phyloP scores from a whole-genome alignment of 2,888 invertebrate genomes.

The Lathronympha strigana region DNA sequence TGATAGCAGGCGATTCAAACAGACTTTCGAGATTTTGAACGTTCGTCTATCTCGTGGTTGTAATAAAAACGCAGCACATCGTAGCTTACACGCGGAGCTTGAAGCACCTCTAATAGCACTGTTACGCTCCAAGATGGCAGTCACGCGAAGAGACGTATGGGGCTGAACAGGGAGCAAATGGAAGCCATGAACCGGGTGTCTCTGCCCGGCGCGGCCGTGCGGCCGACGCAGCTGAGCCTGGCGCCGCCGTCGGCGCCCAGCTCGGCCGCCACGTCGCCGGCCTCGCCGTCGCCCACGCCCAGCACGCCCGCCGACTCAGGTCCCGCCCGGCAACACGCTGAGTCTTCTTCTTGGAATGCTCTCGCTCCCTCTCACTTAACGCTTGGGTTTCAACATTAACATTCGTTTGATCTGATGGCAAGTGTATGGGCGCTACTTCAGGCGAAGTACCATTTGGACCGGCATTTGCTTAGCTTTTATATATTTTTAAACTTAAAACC shows the following conservation, averaged over 20 bases:
- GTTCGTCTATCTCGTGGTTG: neutral
- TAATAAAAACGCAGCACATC: slow-evolving; percentile 43
- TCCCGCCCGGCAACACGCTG: slow-evolving; percentile 68
- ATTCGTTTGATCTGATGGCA: slow-evolving; percentile 16
- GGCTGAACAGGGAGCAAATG: slow-evolving; percentile 84
- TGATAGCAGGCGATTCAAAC: neutral
- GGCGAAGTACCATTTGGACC: neutral
- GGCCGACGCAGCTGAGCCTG: slow-evolving; percentile 79
- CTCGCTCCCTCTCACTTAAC: slow-evolving; percentile 53
- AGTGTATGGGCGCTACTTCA: neutral
- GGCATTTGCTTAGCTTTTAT: neutral
- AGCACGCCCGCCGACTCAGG: slow-evolving; percentile 83
- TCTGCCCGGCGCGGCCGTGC: slow-evolving; percentile 66
- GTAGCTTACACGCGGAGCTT: slow-evolving; percentile 52
- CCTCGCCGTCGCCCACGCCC: slow-evolving; percentile 83
- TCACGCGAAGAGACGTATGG: slow-evolving; percentile 84
- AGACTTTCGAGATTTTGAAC: neutral
- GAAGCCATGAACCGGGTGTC: slow-evolving; percentile 82
- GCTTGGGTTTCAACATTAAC: neutral
- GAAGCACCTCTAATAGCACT: slow-evolving; percentile 74
- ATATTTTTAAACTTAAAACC: neutral
- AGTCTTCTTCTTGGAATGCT: slow-evolving; percentile 61
- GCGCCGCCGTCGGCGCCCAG: slow-evolving; percentile 62
- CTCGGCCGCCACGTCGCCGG: slow-evolving; percentile 64
- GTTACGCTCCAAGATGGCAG: slow-evolving; percentile 83